Percentiles rank a stretch among this genome's conserved stretches.
These are phyloP conservation scores for Gobionotothen gibberifrons DNA, from an alignment of 2,797 vertebrate species.

Conservation along the genomic window DNA sequence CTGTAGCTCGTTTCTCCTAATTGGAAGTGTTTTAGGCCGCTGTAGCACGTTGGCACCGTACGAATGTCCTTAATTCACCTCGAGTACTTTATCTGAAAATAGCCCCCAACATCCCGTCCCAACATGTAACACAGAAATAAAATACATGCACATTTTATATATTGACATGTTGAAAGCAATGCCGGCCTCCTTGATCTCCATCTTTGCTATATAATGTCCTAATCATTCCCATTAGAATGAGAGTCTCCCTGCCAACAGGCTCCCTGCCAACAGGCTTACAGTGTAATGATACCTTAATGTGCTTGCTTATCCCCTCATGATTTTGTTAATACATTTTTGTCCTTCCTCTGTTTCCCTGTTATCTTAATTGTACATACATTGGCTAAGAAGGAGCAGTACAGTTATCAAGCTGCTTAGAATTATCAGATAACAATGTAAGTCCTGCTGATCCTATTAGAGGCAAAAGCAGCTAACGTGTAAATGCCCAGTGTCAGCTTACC, in stretches of 20 bases:
- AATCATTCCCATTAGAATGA: neutral
- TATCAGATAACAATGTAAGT: slow-evolving; percentile 94
- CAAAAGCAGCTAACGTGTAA: slow-evolving; percentile 90
- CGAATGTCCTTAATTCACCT: too few relatives aligned
- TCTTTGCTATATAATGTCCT: neutral
- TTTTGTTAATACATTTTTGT: slow-evolving; percentile 82
- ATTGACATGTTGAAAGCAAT: too few relatives aligned
- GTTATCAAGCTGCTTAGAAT: slow-evolving; percentile 91
- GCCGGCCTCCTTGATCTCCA: too few relatives aligned
- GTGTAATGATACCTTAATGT: slow-evolving; percentile 40
- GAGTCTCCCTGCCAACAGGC: slow-evolving; percentile 27
- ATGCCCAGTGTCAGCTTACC: slow-evolving; percentile 90
- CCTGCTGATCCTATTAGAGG: slow-evolving; percentile 90
- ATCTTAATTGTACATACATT: slow-evolving; percentile 90
- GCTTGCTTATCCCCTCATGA: slow-evolving; percentile 79
- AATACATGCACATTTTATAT: too few relatives aligned
- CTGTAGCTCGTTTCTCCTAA: too few relatives aligned
- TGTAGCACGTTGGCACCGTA: too few relatives aligned
- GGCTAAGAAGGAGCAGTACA: slow-evolving; percentile 88
- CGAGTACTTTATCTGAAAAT: too few relatives aligned
- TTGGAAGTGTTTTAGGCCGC: too few relatives aligned
- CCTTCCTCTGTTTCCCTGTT: slow-evolving; percentile 87
- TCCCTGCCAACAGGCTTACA: slow-evolving; percentile 27
- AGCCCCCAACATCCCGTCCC: too few relatives aligned
- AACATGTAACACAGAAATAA: too few relatives aligned